Percentiles rank a stretch among this genome's conserved stretches.
Evolutionary conservation across 2,888 invertebrate genomes (phyloP).

Genomic region (Drosophila putrida): DNA sequence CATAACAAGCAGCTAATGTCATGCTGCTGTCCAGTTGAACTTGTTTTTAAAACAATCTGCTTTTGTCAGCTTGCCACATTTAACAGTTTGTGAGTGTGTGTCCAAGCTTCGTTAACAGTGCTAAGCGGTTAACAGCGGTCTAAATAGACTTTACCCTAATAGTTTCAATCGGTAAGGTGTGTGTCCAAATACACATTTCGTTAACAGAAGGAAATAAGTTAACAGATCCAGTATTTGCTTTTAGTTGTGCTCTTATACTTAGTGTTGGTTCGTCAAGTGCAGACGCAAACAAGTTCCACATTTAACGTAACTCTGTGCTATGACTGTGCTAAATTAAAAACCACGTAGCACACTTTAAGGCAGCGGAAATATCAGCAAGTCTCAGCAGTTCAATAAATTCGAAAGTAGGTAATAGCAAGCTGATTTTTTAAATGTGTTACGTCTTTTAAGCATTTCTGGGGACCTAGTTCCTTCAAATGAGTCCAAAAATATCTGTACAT

Average conservation of each 20-base stretch:
- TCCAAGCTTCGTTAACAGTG: neutral
- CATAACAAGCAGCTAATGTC: conserved; percentile 1
- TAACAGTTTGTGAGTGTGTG: neutral
- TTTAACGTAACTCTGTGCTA: neutral
- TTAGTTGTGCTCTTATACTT: conserved; percentile 18
- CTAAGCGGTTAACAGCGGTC: conserved; percentile 1
- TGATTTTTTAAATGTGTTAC: no score
- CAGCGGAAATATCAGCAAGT: neutral
- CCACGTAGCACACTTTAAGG: conserved; percentile 34
- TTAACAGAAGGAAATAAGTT: conserved; percentile 10
- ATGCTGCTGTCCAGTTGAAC: no score
- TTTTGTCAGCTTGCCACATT: no score
- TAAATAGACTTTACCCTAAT: neutral
- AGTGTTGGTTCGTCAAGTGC: neutral
- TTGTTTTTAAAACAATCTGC: no score
- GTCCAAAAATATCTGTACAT: no score
- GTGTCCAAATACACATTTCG: conserved; percentile 2
- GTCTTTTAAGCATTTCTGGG: no score
- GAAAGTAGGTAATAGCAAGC: neutral
- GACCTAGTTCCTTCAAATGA: no score
- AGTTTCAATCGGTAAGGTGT: conserved; percentile 16
- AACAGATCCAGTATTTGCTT: neutral
- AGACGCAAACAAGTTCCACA: conserved; percentile 2
- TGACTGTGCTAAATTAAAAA: neutral
- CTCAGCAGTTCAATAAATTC: no score